Evolutionary conservation across 1,140 invertebrate genomes (phyloP).

Genomic region (Phymastichus coffea): DNA sequence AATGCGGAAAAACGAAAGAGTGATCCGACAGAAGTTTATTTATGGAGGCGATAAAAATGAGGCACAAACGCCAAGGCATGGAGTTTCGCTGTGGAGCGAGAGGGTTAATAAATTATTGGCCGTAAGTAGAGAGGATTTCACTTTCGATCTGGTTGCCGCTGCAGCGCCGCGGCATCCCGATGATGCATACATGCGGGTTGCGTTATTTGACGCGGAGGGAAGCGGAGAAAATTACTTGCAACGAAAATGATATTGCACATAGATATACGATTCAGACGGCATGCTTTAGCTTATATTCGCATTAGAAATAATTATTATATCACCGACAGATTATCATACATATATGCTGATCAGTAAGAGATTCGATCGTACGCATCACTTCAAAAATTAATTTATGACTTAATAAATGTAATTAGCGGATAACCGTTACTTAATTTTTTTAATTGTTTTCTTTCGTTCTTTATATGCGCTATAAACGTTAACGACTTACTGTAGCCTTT

Average conservation of each 20-base stretch:
- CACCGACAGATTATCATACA: too few relatives aligned
- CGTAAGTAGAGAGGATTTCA: too few relatives aligned
- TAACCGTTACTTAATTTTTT: constrained; percentile 4
- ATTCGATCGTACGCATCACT: not conserved
- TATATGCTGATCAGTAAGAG: too few relatives aligned
- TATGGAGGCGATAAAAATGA: too few relatives aligned
- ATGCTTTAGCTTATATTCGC: too few relatives aligned
- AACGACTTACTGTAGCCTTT: not conserved
- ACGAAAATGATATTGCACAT: constrained; percentile 8
- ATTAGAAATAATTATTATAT: constrained; percentile 23
- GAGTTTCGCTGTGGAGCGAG: too few relatives aligned
- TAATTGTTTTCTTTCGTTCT: constrained; percentile 5
- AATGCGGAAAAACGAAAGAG: too few relatives aligned
- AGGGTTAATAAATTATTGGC: too few relatives aligned
- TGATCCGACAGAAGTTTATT: too few relatives aligned
- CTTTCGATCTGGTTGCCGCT: not conserved
- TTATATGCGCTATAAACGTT: constrained; percentile 11
- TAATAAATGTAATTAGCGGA: constrained; percentile 9
- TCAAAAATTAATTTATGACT: constrained; percentile 20
- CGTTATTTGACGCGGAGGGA: not conserved
- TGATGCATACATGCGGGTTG: not conserved
- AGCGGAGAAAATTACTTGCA: not conserved
- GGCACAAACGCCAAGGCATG: too few relatives aligned
- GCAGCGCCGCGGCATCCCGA: not conserved
- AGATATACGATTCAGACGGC: too few relatives aligned